phyloP scores from a whole-genome alignment of 2,797 vertebrate genomes.

The Xiphorhynchus erythropygius region DNA sequence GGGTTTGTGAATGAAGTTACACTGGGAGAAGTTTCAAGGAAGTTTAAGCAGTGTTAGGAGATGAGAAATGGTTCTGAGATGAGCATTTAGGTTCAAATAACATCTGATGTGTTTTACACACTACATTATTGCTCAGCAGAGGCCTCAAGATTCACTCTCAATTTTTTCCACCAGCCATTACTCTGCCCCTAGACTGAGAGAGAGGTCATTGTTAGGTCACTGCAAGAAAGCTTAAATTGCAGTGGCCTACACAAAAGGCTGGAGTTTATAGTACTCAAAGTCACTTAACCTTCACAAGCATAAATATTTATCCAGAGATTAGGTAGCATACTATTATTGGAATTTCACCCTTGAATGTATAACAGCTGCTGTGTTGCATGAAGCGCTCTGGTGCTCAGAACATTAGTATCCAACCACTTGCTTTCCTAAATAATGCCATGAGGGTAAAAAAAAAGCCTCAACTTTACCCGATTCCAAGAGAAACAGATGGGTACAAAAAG shows the following conservation, averaged over 20 bases:
- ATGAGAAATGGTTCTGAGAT: not conserved
- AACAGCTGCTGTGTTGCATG: slow-evolving; percentile 54
- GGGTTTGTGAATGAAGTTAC: not conserved
- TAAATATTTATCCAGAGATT: slow-evolving; percentile 69
- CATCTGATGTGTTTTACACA: not conserved
- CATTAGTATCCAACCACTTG: not conserved
- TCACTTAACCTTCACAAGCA: slow-evolving; percentile 51
- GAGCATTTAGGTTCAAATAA: not conserved
- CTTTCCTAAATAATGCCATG: not conserved
- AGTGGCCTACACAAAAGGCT: slow-evolving; percentile 17
- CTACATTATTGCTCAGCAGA: not conserved
- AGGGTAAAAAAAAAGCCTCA: not conserved
- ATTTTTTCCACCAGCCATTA: not conserved
- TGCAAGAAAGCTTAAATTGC: slow-evolving; percentile 12
- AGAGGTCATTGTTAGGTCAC: slow-evolving; percentile 25
- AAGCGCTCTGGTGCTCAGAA: not conserved
- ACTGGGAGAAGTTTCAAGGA: not conserved
- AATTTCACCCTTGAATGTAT: slow-evolving; percentile 61
- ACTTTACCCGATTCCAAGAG: not conserved
- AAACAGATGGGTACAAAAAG: not conserved
- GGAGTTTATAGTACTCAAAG: slow-evolving; percentile 13
- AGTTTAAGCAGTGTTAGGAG: not conserved
- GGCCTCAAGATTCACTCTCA: not conserved
- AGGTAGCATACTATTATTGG: slow-evolving; percentile 57
- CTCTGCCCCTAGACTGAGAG: not conserved